Conservation (phyloP, 2,113 vertebrate species). For the Mellivora capensis region DNA sequence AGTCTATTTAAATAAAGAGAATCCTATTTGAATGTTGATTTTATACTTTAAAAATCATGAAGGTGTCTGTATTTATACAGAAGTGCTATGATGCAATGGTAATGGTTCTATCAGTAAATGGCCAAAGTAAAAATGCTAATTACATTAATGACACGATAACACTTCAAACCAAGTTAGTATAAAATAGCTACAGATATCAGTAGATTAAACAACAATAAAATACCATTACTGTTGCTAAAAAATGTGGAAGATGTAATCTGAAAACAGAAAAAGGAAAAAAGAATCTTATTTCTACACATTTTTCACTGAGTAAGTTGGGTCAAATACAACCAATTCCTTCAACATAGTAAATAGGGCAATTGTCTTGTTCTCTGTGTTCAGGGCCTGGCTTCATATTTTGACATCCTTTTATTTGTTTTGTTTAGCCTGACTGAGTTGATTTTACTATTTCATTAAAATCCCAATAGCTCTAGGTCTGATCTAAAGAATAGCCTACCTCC, state of each 20-base stretch:
- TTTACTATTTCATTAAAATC: not conserved
- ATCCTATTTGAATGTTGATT: constrained; percentile 82
- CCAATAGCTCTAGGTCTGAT: not conserved
- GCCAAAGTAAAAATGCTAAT: constrained; percentile 62
- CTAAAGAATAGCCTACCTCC: not conserved
- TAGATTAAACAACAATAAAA: not conserved
- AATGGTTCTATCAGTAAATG: constrained; percentile 61
- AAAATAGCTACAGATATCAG: constrained; percentile 26
- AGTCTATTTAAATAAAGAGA: constrained; percentile 86
- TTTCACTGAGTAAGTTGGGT: not conserved
- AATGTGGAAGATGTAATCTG: not conserved
- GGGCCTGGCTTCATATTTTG: not conserved
- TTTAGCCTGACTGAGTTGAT: not conserved
- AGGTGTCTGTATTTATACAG: constrained; percentile 64
- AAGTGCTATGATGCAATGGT: not conserved
- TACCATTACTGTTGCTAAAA: not conserved
- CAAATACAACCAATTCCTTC: not conserved
- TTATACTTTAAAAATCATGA: constrained; percentile 76
- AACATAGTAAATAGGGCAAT: not conserved
- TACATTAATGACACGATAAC: constrained; percentile 45
- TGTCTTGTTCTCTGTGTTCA: not conserved
- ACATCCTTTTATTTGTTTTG: not conserved
- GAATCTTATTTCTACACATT: not conserved
- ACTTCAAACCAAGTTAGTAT: constrained; percentile 40
- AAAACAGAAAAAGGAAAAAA: not conserved